Conservation (phyloP, 2,888 invertebrate species). For the Phortica magna region DNA sequence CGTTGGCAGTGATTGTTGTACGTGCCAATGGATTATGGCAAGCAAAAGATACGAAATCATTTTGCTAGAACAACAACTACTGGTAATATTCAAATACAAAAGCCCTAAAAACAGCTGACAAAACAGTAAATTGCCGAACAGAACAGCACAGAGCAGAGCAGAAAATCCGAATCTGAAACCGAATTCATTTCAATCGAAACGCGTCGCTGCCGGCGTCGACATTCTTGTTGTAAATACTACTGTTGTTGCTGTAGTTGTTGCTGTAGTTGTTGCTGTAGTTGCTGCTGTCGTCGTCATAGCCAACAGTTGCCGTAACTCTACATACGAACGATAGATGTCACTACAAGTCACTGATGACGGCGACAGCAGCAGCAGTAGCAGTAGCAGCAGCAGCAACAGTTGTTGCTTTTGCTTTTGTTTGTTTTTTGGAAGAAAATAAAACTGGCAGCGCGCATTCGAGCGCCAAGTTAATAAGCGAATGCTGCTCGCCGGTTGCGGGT, state of each 20-base stretch:
- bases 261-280: too few species aligned
- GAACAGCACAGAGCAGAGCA: too few species aligned
- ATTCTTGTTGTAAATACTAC: not conserved
- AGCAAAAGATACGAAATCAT: not conserved
- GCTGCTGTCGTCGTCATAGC: not conserved
- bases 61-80: constrained; percentile 31
- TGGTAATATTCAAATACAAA: constrained; percentile 38
- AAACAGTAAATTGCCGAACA: not conserved
- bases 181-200: too few species aligned
- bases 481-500: constrained; percentile 56
- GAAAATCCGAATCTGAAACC: too few species aligned
- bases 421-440: constrained; percentile 71
- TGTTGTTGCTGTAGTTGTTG: not conserved
- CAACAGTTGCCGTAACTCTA: not conserved
- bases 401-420: constrained; percentile 31
- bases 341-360: not conserved
- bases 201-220: not conserved
- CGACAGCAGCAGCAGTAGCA: not conserved
- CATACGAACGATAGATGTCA: constrained; percentile 26
- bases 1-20: not conserved
- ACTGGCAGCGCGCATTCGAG: constrained; percentile 69
- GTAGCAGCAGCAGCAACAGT: constrained; percentile 2
- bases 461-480: constrained; percentile 72
- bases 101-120: constrained; percentile 37
- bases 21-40: not conserved